These are phyloP conservation scores for Pagetopsis macropterus DNA, from an alignment of 2,797 vertebrate species.

Conservation along the genomic window DNA sequence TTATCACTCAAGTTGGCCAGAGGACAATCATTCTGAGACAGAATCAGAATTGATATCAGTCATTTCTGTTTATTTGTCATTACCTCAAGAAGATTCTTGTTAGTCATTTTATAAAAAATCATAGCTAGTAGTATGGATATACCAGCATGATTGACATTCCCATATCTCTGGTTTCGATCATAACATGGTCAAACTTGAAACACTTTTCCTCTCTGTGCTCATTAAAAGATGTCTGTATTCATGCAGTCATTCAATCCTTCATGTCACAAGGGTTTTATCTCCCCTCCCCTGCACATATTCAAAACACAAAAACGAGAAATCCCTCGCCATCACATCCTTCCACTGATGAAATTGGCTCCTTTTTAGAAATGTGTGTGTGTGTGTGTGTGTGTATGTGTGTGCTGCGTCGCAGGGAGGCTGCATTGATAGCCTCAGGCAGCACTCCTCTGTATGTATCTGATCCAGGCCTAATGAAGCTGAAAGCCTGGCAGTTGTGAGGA, in stretches of 20 bases:
- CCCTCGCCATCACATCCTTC: constrained; percentile 61
- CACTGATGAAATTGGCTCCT: constrained; percentile 76
- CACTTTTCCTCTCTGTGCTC: constrained; percentile 47
- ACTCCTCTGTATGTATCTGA: constrained; percentile 85
- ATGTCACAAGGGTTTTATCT: constrained; percentile 51
- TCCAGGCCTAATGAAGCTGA: constrained; percentile 90
- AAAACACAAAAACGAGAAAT: constrained; percentile 61
- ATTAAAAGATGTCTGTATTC: constrained; percentile 54
- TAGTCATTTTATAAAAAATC: constrained; percentile 18
- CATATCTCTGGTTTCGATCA: constrained; percentile 36
- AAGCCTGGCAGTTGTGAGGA: constrained; percentile 88
- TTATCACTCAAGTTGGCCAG: constrained; percentile 57
- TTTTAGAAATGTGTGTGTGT: constrained; percentile 67
- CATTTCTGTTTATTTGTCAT: constrained; percentile 57
- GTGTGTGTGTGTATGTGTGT: constrained; percentile 6
- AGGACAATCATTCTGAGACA: constrained; percentile 46
- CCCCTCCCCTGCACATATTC: constrained; percentile 50
- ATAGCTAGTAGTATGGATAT: constrained; percentile 8
- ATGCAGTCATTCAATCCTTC: constrained; percentile 32
- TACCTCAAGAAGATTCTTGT: constrained; percentile 16
- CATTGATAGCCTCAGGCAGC: constrained; percentile 81
- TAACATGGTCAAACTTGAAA: constrained; percentile 51
- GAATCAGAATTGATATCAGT: constrained; percentile 31
- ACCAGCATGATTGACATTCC: constrained; percentile 23
- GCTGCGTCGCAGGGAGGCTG: constrained; percentile 69